Base-by-base conservation (phyloP, 2,888 invertebrate species). In the Syrphus vitripennis region DNA sequence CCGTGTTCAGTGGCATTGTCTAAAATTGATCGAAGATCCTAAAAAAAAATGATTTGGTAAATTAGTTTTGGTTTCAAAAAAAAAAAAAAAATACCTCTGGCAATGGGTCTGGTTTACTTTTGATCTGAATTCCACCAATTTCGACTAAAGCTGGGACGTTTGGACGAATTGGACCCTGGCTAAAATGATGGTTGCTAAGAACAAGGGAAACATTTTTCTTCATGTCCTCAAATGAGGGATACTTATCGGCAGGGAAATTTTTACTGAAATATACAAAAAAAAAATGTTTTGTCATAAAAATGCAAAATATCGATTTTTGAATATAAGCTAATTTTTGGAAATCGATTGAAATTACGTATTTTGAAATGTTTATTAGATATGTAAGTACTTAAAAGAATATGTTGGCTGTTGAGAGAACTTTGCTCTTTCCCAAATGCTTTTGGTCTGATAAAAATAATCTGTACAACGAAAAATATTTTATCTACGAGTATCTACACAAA, bases 1-100 rank as follows among this genome's bases (percentile, higher is more conserved):
- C 92, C 91, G 81, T 94, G 93, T 10, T 90, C 75, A 9, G 19
- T 63, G 10, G 87, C 88, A 2, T 87, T 88, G 59, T 91, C 90
- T 4, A 92, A 75, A 34, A 90, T 90, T 9, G 87, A 78, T 80
- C 90, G 78, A 1, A 91, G 74, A 19, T 89, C 89, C 89, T 90
- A 21, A 7, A 81, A 83, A 34, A 31, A 6, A 6, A 12, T 1
- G 12, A 42, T 16, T 16, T 34, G 9, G 1, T 10, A 34, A 7
- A 9, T 7, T 42, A 7, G 2, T 42, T 19, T 16, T 42, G 7
- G 10, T 5, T 6, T 31, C 4, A 6, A 50, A 12, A 14, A n/a
- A 24, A 19, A 4, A 12, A 57, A 57, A 9, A 6, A 3, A 19
- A 76, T 80, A 89, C 90, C 40, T 88, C 37, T 4, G 91, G 90